These are phyloP conservation scores for Tiphia femorata DNA, from an alignment of 2,888 invertebrate genomes.

Conservation along the genomic window DNA sequence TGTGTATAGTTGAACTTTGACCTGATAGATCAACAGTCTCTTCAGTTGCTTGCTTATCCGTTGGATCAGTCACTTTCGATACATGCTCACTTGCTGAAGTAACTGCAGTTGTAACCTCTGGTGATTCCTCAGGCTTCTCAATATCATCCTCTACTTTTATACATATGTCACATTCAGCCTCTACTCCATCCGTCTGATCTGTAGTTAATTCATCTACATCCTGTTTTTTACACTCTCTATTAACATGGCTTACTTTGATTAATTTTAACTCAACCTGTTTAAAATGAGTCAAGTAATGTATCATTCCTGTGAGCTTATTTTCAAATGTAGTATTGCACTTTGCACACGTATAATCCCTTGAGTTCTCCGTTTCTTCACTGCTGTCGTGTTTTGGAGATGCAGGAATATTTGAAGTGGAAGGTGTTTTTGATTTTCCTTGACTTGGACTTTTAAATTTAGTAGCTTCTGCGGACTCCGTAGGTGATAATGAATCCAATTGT, in stretches of 20 bases:
- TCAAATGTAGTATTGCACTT: constrained; percentile 50
- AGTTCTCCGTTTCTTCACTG: neutral
- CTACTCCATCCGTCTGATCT: neutral
- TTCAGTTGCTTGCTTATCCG: neutral
- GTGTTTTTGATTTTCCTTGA: too few relatives aligned
- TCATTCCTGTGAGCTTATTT: constrained; percentile 46
- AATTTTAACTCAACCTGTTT: constrained; percentile 54
- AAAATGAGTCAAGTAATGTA: constrained; percentile 57
- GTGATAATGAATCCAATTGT: constrained; percentile 15
- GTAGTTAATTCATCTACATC: neutral
- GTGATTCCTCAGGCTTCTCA: neutral
- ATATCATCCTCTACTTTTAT: neutral
- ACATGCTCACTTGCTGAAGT: too few relatives aligned
- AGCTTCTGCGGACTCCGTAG: neutral
- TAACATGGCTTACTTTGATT: constrained; percentile 32
- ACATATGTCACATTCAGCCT: neutral
- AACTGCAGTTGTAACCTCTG: too few relatives aligned
- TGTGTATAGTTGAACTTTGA: too few relatives aligned
- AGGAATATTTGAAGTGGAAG: too few relatives aligned
- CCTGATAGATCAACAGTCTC: too few relatives aligned
- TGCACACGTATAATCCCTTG: constrained; percentile 20
- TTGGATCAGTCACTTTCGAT: too few relatives aligned
- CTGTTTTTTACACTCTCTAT: neutral
- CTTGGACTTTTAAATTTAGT: constrained; percentile 9
- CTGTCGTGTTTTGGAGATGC: neutral